Evolutionary conservation across 1,140 invertebrate genomes (phyloP).

Genomic region (Mya arenaria): DNA sequence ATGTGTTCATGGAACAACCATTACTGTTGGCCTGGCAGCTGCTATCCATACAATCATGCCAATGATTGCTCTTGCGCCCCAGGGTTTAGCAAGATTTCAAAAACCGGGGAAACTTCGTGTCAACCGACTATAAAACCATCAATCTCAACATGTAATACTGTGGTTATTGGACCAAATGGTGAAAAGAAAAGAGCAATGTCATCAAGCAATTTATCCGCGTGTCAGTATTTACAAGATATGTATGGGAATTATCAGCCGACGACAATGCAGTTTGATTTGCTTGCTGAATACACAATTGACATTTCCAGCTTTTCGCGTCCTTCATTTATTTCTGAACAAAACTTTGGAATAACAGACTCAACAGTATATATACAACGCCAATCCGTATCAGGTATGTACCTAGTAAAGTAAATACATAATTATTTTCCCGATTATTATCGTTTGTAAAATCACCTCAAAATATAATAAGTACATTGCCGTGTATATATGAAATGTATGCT

Average conservation of each 20-base stretch:
- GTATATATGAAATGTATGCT: background rate
- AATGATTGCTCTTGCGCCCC: too few relatives aligned
- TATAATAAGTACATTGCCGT: background rate
- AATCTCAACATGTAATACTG: slow-evolving; percentile 5
- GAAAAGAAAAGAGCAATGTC: background rate
- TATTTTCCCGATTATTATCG: background rate
- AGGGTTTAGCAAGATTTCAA: too few relatives aligned
- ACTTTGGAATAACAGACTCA: slow-evolving; percentile 32
- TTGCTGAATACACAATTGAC: background rate
- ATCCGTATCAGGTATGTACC: background rate
- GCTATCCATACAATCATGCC: too few relatives aligned
- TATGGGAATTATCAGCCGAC: slow-evolving; percentile 38
- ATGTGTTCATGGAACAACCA: too few relatives aligned
- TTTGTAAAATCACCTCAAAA: background rate
- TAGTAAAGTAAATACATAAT: background rate
- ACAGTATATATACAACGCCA: background rate
- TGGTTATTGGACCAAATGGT: background rate
- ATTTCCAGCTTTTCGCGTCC: background rate
- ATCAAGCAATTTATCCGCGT: background rate
- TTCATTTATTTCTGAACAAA: background rate
- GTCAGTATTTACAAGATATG: slow-evolving; percentile 10
- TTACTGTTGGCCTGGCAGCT: too few relatives aligned
- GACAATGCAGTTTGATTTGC: background rate
- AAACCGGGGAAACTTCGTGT: background rate
- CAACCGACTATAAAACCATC: background rate